Conservation (phyloP, 2,113 vertebrate species). For the Dipodomys ordii region DNA sequence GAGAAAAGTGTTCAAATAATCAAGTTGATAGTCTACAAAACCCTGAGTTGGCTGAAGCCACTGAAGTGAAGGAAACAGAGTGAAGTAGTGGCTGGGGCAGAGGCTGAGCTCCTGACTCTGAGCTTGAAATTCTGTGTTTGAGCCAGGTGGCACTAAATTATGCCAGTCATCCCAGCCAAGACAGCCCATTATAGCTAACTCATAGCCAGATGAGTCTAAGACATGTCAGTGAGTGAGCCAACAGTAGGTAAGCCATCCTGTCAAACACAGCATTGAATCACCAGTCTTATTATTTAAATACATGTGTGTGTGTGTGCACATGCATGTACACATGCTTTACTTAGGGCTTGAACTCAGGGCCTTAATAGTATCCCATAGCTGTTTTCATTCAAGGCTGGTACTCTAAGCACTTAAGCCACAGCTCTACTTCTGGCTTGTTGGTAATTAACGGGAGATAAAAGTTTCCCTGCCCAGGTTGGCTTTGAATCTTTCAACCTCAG, state of each 20-base stretch:
- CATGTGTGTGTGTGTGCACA: background rate
- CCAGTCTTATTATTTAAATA: accelerated
- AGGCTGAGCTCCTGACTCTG: background rate
- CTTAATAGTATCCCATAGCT: too few species aligned
- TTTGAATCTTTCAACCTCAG: too few species aligned
- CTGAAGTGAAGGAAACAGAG: background rate
- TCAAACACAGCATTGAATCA: background rate
- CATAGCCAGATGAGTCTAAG: background rate
- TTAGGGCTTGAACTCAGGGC: too few species aligned
- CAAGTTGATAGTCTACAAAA: background rate
- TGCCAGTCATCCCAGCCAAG: background rate
- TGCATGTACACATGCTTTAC: too few species aligned
- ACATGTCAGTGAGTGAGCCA: background rate
- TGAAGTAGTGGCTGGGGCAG: background rate
- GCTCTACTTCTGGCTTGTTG: too few species aligned
- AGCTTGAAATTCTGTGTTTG: background rate
- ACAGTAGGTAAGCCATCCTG: background rate
- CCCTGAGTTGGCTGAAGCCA: background rate
- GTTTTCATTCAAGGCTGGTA: too few species aligned
- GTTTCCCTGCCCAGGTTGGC: too few species aligned
- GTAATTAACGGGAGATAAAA: too few species aligned
- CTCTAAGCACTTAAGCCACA: too few species aligned
- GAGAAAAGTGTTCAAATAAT: background rate
- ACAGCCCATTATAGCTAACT: background rate
- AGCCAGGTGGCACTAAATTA: background rate